Evolutionary conservation across 2,113 vertebrate species (phyloP).

Genomic region (Geothlypis trichas): DNA sequence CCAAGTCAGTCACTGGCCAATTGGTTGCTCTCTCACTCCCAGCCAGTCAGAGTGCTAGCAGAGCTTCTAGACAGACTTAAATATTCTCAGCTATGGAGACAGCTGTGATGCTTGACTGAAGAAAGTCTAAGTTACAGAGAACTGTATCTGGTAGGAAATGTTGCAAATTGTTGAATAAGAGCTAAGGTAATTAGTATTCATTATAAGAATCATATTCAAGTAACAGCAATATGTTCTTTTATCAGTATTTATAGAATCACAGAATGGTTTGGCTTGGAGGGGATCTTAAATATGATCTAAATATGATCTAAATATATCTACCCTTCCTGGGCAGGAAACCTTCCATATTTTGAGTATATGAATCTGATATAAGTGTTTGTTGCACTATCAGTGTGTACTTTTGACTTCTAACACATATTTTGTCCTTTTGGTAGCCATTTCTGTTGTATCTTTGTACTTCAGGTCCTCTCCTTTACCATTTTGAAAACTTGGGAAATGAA

Average conservation of each 20-base stretch:
- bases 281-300: neutral
- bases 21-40: neutral
- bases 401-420: neutral
- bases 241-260: neutral
- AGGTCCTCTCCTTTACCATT: constrained; percentile 97
- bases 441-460: constrained; percentile 9
- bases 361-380: neutral
- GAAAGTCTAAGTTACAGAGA: neutral
- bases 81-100: neutral
- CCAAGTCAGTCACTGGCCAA: neutral
- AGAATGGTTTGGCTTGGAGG: neutral
- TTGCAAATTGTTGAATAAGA: neutral
- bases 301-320: neutral
- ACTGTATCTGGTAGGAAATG: neutral
- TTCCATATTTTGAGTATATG: neutral
- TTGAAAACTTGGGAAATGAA: constrained; percentile 97
- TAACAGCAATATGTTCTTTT: neutral
- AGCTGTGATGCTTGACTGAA: neutral
- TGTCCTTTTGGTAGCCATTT: neutral
- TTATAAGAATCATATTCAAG: neutral
- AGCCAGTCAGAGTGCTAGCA: neutral
- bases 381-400: neutral
- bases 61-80: neutral
- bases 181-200: neutral
- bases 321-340: neutral